Percentiles rank a stretch among this genome's conserved stretches.
Evolutionary conservation across 1,140 invertebrate genomes (phyloP).

Genomic region (Macrosteles quadrilineatus): DNA sequence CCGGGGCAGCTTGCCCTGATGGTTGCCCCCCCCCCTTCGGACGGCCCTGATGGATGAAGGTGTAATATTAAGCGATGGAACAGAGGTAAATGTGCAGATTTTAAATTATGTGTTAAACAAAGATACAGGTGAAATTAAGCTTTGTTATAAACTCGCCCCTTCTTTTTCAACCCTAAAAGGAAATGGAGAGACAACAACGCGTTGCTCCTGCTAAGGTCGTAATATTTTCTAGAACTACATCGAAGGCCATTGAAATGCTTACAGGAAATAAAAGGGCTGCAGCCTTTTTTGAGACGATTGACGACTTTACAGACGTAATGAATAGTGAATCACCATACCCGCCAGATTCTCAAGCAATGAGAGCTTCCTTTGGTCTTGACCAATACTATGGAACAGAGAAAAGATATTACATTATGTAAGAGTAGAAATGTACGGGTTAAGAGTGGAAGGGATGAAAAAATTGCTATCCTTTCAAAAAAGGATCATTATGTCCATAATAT

Average conservation of each 20-base stretch:
- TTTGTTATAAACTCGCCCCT: neutral
- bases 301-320: neutral
- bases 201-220: neutral
- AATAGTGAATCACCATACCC: neutral
- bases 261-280: neutral
- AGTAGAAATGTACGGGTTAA: too few species aligned
- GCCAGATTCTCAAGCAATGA: neutral
- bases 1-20: too few species aligned
- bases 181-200: neutral
- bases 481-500: too few species aligned
- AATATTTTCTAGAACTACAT: slow-evolving; percentile 3
- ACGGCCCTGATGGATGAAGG: too few species aligned
- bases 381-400: too few species aligned
- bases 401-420: too few species aligned
- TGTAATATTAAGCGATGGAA: neutral
- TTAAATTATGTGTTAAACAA: neutral
- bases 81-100: neutral
- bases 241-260: neutral
- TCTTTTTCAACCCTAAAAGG: neutral
- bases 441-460: too few species aligned
- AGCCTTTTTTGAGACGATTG: neutral
- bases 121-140: neutral
- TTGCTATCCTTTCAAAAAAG: too few species aligned
- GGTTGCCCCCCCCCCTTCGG: too few species aligned
- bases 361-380: neutral